phyloP scores from a whole-genome alignment of 2,888 invertebrate genomes.

The Dermolepida albohirtum region DNA sequence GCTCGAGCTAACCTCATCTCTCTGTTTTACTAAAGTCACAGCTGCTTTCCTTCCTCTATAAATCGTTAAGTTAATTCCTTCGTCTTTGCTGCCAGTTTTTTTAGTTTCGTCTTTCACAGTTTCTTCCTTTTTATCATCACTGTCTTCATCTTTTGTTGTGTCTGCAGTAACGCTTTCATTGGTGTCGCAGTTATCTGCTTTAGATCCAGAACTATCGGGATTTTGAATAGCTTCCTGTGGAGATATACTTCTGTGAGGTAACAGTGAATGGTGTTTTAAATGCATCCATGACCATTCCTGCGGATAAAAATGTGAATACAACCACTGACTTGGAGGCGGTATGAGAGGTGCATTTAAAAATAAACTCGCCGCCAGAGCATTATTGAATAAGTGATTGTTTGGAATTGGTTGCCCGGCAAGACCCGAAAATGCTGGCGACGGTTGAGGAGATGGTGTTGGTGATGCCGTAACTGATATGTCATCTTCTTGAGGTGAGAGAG shows the following conservation, averaged over 20 bases:
- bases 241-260: constrained; percentile 48
- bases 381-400: constrained; percentile 67
- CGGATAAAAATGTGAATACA: constrained; percentile 82
- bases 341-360: constrained; percentile 80
- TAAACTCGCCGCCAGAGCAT: constrained; percentile 75
- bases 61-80: constrained; percentile 62
- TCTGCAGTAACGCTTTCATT: constrained; percentile 36
- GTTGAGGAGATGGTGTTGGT: constrained; percentile 71
- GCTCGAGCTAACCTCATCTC: constrained; percentile 63
- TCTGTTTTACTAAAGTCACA: constrained; percentile 62
- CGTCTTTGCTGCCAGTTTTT: constrained; percentile 49
- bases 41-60: constrained; percentile 60
- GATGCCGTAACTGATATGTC: constrained; percentile 76
- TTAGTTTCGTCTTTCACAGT: constrained; percentile 25
- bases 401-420: constrained; percentile 50
- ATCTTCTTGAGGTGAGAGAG: constrained; percentile 70
- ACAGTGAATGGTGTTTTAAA: constrained; percentile 59
- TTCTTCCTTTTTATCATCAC: constrained; percentile 33
- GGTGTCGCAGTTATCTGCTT: constrained; percentile 56
- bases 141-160: constrained; percentile 38
- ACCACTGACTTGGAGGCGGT: constrained; percentile 82
- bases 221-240: constrained; percentile 54
- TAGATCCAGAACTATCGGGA: constrained; percentile 53
- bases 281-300: constrained; percentile 78
- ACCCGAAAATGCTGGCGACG: constrained; percentile 57